phyloP scores from a whole-genome alignment of 2,113 vertebrate genomes.

The Scolopax mira region DNA sequence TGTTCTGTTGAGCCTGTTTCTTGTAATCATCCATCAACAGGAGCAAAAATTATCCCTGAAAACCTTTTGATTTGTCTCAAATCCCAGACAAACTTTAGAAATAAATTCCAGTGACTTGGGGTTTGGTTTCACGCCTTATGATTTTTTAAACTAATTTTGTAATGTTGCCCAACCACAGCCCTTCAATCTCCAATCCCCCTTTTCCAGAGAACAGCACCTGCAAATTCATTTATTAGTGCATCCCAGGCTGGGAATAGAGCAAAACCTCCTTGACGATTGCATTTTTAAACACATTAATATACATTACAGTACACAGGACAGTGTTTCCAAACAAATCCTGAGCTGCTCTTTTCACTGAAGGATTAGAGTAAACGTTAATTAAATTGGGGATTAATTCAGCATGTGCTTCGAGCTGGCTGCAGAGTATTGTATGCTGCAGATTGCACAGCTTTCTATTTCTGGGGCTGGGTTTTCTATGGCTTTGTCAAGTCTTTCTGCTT shows the following conservation, averaged over 20 bases:
- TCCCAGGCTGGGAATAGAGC: not conserved
- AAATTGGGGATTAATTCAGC: slow-evolving; percentile 22
- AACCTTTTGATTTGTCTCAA: not conserved
- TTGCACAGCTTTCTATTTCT: not conserved
- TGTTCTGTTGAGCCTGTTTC: not conserved
- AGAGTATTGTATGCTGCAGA: not conserved
- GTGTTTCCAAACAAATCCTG: not conserved
- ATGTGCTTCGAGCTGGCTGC: not conserved
- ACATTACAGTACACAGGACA: not conserved
- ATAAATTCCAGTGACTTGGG: accelerated
- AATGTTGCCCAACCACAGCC: not conserved
- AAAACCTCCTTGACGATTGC: not conserved
- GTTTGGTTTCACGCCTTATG: accelerated
- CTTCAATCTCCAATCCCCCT: not conserved
- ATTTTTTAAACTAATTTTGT: not conserved
- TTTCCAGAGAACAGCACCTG: not conserved
- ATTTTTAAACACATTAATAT: not conserved
- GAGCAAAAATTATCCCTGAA: not conserved
- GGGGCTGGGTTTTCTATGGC: not conserved
- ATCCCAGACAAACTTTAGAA: not conserved
- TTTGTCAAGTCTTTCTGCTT: not conserved
- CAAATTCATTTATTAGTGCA: not conserved
- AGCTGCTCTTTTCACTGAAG: slow-evolving; percentile 18
- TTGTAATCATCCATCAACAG: accelerated
- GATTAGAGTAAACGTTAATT: slow-evolving; percentile 13